A percentile compares a stretch with the other conserved stretches of the same genome.
phyloP scores from a whole-genome alignment of 2,888 invertebrate species.

The Tetrapedia diversipes region DNA sequence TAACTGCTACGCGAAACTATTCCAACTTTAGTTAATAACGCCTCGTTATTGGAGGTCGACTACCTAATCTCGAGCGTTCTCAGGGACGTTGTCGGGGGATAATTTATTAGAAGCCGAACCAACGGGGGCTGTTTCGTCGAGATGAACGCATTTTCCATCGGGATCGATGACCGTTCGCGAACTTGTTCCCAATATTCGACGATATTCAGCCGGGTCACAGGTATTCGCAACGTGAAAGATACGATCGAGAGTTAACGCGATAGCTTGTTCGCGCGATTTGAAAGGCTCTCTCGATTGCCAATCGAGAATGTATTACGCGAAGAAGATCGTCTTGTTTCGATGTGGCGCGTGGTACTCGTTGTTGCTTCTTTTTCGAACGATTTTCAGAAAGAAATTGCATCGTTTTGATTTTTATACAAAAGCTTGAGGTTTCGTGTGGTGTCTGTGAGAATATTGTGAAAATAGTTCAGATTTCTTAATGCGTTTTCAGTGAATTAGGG shows the following conservation, averaged over 20 bases:
- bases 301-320: conserved; percentile 50
- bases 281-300: conserved; percentile 61
- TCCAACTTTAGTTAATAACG: conserved; percentile 36
- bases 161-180: conserved; percentile 39
- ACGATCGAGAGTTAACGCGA: conserved; percentile 66
- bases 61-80: conserved; percentile 36
- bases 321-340: conserved; percentile 18
- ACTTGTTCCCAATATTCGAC: conserved; percentile 12
- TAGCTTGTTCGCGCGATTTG: conserved; percentile 63
- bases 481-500: too few species aligned
- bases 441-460: too few species aligned
- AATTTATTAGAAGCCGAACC: conserved; percentile 45
- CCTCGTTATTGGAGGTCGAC: conserved; percentile 36
- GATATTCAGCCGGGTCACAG: conserved; percentile 34
- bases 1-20: conserved; percentile 22
- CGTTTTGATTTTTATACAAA: too few species aligned
- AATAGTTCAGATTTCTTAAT: too few species aligned
- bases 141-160: conserved; percentile 42
- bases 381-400: conserved; percentile 19
- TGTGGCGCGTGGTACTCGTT: conserved; percentile 20
- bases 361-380: too few species aligned
- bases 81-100: conserved; percentile 18
- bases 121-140: not conserved
- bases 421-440: too few species aligned
- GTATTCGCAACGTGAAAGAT: conserved; percentile 36